Base-by-base conservation (phyloP, 2,888 invertebrate species). In the Smittia aterrima region DNA sequence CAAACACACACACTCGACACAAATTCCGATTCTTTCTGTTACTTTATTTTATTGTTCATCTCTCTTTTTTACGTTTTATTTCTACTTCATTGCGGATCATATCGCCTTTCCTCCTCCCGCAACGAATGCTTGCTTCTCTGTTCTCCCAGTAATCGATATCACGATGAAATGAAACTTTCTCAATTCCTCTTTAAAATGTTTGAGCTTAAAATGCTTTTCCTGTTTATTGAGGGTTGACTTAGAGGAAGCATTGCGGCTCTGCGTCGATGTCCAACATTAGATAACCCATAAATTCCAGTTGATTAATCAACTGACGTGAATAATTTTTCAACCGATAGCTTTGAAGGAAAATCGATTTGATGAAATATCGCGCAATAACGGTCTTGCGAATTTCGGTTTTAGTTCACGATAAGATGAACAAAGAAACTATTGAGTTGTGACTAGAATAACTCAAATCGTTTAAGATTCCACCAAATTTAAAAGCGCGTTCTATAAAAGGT, bases 71-170 rank as follows among this genome's bases (percentile, higher is more conserved):
- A 58, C 58, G 13, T 16, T 58, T 58, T 22, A 18, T 22, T 58
- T 58, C 58, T 58, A 58, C 58, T 18, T 22, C 58, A 58, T 58
- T 58, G 58, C 58, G 22, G 22, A 7, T 58, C 58, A 58, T 58
- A 47, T 6, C 47, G 16, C 32, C 9, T 9, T 32, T 9, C 9
- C 32, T 32, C 32, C 32, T 3, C 2, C 47, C 47, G n/a, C n/a
- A 47, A 2, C 47, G 47, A 47, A 2, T 47, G 16, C 47, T 16
- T 6, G 47, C 47, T 11, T 38, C 11, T 47, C 47, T 11, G n/a
- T 16, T 47, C 47, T 9, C 47, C 13, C 47, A 2, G 47, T n/a
- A 47, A 47, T 47, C 47, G 16, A 47, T 47, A 47, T 47, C 47
- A 47, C 13, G n/a, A 16, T n/a, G 47, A 47, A 16, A 47, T 4